Evolutionary conservation across 2,888 invertebrate genomes (phyloP).

Genomic region (Habrosyne pyritoides): DNA sequence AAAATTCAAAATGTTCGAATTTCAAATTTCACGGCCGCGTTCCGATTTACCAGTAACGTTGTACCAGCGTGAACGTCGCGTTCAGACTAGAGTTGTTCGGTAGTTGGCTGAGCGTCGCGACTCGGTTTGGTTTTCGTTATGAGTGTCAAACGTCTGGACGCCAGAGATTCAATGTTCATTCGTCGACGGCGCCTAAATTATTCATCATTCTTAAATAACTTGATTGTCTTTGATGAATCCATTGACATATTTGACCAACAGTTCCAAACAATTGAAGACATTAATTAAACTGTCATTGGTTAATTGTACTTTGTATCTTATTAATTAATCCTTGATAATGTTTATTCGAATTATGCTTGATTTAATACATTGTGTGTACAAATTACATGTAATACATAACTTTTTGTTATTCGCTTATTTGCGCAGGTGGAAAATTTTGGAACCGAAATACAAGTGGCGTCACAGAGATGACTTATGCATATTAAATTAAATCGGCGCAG

Average conservation of each 20-base stretch:
- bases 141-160: background rate
- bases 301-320: background rate
- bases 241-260: conserved; percentile 57
- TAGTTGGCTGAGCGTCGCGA: conserved; percentile 20
- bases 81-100: too few species aligned
- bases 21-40: conserved; percentile 28
- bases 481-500: background rate
- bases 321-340: conserved; percentile 38
- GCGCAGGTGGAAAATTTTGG: background rate
- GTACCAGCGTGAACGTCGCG: conserved; percentile 55
- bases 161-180: background rate
- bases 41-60: conserved; percentile 46
- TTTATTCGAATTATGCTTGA: background rate
- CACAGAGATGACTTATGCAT: background rate
- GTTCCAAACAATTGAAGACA: conserved; percentile 34
- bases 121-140: background rate
- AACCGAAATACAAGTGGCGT: background rate
- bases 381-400: background rate
- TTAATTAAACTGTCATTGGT: conserved; percentile 12
- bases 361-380: conserved; percentile 5
- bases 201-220: conserved; percentile 24
- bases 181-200: conserved; percentile 16
- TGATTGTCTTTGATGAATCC: conserved; percentile 56
- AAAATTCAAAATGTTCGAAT: conserved; percentile 11
- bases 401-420: background rate